Base-by-base conservation (phyloP, 1,140 invertebrate genomes). In the Ceratina calcarata region DNA sequence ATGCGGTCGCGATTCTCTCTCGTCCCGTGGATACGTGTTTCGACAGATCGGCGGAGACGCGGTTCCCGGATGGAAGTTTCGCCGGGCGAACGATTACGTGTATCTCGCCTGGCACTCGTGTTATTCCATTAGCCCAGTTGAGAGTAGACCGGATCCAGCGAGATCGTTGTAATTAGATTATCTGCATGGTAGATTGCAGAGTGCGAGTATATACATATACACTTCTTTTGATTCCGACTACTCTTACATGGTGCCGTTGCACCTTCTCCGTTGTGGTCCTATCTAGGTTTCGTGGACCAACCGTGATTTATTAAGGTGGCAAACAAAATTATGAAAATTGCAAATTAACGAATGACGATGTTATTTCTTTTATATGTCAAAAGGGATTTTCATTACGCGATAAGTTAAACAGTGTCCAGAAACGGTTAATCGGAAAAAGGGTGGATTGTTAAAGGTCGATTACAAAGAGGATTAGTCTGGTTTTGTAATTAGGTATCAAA, bases 81-180 rank as follows among this genome's bases (percentile, higher is more conserved):
- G 2, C 7, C 2, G n/a, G n/a, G 24, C 22, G 20, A 10, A 32
- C 45, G 4, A 10, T 32, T 49, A 12, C 65, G 15, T 8, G 15
- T 32, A 18, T 32, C 27, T 55, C 45, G 2, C n/a, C 8, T 49
- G 3, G 24, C 8, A 32, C 7, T 12, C 64, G n/a, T 18, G 15
- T 78, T 78, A 55, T 71, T 55, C 20, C 60, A 57, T 78, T 72
- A 65, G 49, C 2, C 49, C 0, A 20, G n/a, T 8, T n/a, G 57
- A 13, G 20, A 55, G 16, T 27, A 60, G 45, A 32, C 51, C 0
- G 16, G 27, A 32, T 22, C 57, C 20, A 32, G 24, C 12, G 32
- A 16, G 22, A 32, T 32, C 20, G n/a, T 49, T 12, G 27, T 55
- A 64, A 78, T 64, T 27, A 49, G 72, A 45, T 72, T 71, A 72